Conservation (phyloP, 2,797 vertebrate genomes). For the Muscicapa striata region DNA sequence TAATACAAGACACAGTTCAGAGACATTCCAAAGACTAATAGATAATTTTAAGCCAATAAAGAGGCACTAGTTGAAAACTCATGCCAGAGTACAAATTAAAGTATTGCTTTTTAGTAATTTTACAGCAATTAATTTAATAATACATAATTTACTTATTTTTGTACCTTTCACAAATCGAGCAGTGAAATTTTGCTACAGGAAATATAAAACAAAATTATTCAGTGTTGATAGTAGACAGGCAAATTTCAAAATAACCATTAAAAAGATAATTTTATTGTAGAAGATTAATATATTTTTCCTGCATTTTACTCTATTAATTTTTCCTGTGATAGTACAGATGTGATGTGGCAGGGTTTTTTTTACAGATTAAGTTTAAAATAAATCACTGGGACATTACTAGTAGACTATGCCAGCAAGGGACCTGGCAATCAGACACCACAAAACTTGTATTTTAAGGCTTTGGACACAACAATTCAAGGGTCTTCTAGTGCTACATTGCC, state of each 20-base stretch:
- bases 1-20: neutral
- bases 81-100: neutral
- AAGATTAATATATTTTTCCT: neutral
- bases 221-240: neutral
- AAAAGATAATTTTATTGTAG: neutral
- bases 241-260: neutral
- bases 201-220: neutral
- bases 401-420: rapidly evolving
- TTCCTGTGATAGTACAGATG: neutral
- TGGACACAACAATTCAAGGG: rapidly evolving
- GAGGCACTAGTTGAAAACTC: neutral
- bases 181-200: neutral
- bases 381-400: neutral
- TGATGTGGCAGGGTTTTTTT: neutral
- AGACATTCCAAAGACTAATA: neutral
- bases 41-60: neutral
- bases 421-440: neutral
- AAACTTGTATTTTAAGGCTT: neutral
- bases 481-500: neutral
- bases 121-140: neutral
- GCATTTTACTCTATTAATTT: neutral
- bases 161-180: neutral
- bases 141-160: neutral
- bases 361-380: neutral
- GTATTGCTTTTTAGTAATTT: neutral